A percentile compares a stretch with the other conserved stretches of the same genome.
Conservation (phyloP, 2,113 vertebrate species). For the Tachycineta bicolor region DNA sequence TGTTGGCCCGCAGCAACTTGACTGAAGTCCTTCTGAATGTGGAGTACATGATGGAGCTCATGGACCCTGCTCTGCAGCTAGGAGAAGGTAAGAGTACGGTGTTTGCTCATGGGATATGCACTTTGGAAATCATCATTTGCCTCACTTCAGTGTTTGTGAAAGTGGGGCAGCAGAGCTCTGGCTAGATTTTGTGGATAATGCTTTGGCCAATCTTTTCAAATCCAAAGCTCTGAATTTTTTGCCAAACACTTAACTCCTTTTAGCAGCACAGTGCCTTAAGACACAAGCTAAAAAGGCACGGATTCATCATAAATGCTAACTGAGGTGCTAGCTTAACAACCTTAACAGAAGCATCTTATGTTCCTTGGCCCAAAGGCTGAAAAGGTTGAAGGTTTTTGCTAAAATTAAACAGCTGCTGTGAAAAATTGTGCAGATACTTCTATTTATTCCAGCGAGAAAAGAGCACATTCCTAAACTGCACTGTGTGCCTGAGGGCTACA, state of each 20-base stretch:
- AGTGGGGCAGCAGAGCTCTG: background rate
- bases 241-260: background rate
- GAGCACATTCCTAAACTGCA: background rate
- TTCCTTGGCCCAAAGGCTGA: background rate
- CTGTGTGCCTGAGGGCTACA: background rate
- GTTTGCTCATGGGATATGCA: background rate
- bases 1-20: slow-evolving; percentile 90
- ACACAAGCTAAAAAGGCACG: background rate
- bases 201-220: background rate
- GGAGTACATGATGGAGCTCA: slow-evolving; percentile 98
- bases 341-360: background rate
- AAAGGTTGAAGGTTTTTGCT: background rate
- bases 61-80: slow-evolving; percentile 93
- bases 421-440: background rate
- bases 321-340: background rate
- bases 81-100: slow-evolving; percentile 85
- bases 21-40: slow-evolving; percentile 86
- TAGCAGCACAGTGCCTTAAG: background rate
- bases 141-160: background rate
- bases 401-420: background rate
- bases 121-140: background rate
- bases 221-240: background rate
- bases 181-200: background rate
- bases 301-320: background rate
- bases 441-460: background rate